Evolutionary conservation across 2,888 invertebrate genomes (phyloP), one percentile per base, ranked within the genome.

Genomic region (Coecobrya sp.): DNA sequence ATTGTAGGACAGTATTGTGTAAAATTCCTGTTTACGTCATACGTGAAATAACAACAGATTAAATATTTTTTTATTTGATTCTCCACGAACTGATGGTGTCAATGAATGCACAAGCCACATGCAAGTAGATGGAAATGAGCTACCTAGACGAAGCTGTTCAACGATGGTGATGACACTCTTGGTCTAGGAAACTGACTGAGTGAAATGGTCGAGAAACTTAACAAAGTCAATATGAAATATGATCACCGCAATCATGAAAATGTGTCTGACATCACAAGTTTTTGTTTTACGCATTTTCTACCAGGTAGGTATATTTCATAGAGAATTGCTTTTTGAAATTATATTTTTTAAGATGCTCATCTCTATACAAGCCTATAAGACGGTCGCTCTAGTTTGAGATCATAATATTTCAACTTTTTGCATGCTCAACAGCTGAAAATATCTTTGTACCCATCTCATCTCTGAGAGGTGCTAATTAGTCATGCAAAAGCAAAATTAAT

Each of bases 401-500:
- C 27, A 81, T 81, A 81, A 55, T 79, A 16, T 52, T 62, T 82
- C 10, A 84, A 25, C 10, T 22, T 36, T 84, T 65, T 45, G 65
- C 55, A 65, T 25, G 30, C 45, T 45, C 16, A 62, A 42, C 84
- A 22, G 45, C 42, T 62, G 22, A 62, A 84, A 84, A 84, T 65
- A 84, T 84, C 65, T 62, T 36, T 82, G 59, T 36, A 55, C 59
- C 36, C 82, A 82, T 65, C 36, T 42, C 79, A 70, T 82, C 10
- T 82, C 42, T 5, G 55, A 81, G 49, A 91, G 59, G 87, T 84
- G 91, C 82, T 87, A 87, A 91, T 91, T 87, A 91, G 25, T 82
- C 82, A 91, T 91, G 87, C 86, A 91, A 82, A 91, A 87, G 82
- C 45, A 45, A 91, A 91, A 91, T 91, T 91, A 91, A 91, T 87